Base-by-base conservation (phyloP, 2,113 vertebrate species). In the Tricholaema leucomelas region DNA sequence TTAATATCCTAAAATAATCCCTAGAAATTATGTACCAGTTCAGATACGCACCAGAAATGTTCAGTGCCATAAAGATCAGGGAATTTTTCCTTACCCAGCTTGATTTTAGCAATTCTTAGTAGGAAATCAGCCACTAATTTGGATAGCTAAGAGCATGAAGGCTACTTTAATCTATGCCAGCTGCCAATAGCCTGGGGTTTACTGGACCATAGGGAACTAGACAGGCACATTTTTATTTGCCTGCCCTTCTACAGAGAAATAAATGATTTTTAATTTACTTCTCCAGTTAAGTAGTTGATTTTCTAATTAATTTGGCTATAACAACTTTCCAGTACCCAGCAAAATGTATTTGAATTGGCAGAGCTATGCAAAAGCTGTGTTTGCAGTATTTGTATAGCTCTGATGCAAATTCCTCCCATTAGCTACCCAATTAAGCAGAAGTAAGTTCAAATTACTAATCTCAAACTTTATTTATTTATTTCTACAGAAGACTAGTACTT, bases 261-360 rank as follows among this genome's bases (percentile, higher is more conserved):
- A 92, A 92, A 81, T 67, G 31, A 36, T 82, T 93, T 95, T 89
- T 38, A 87, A 95, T 87, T 63, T 84, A 79, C 48, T 89, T 91
- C 31, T 93, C 23, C 23, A 13, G 2, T 88, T 54, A 91, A 91
- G 80, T 42, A 61, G 30, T 67, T 92, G 52, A 55, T 91, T 95
- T 95, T 91, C 70, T 93, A 90, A 94, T 93, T 95, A 91, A 75
- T 91, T 92, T 91, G 30, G 38, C 71, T 55, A 65, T 61, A 52
- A n/a, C 48, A 93, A 64, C 40, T 33, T 72, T 78, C 66, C 72
- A 82, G 88, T 50, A 35, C 61, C 70, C 30, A 89, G 36, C n/a
- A 80, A 79, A 65, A 91, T 44, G 5, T 61, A 79, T 89, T 82
- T 92, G 70, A 87, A 30, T 89, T 95, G 82, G 54, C 88, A 87